A percentile compares a stretch with the other conserved stretches of the same genome.
Conservation (phyloP, 1,140 invertebrate species). For the Penaeus chinensis region DNA sequence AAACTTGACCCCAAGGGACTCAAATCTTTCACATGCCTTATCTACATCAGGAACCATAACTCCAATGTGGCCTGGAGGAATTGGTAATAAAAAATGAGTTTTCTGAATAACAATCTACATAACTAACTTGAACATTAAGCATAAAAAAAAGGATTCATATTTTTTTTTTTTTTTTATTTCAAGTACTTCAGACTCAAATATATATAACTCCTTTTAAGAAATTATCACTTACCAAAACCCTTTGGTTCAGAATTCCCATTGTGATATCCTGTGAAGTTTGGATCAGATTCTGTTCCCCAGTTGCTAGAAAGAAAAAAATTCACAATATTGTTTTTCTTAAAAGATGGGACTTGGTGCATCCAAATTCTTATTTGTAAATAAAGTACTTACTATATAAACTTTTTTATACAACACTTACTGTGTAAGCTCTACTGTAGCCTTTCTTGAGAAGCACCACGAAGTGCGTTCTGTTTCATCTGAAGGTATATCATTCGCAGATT, state of each 20-base stretch:
- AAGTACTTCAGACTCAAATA: too few species aligned
- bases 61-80: conserved; percentile 84
- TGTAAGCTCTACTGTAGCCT: conserved; percentile 91
- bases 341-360: too few species aligned
- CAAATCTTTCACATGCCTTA: conserved; percentile 86
- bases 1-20: conserved; percentile 87
- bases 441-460: conserved; percentile 83
- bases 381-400: too few species aligned
- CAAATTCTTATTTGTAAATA: too few species aligned
- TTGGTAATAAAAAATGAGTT: conserved; percentile 49
- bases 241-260: conserved; percentile 91
- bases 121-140: background rate
- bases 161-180: too few species aligned
- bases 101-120: background rate
- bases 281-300: conserved; percentile 91
- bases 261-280: conserved; percentile 80
- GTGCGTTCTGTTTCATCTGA: conserved; percentile 77
- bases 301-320: conserved; percentile 77
- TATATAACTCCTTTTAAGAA: too few species aligned
- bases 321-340: too few species aligned
- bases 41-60: conserved; percentile 89
- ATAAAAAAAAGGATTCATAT: background rate
- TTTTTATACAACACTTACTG: conserved; percentile 76
- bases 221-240: conserved; percentile 79
- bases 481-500: conserved; percentile 80